Evolutionary conservation across 2,797 vertebrate genomes (phyloP).

Genomic region (Brachymystax lenok): DNA sequence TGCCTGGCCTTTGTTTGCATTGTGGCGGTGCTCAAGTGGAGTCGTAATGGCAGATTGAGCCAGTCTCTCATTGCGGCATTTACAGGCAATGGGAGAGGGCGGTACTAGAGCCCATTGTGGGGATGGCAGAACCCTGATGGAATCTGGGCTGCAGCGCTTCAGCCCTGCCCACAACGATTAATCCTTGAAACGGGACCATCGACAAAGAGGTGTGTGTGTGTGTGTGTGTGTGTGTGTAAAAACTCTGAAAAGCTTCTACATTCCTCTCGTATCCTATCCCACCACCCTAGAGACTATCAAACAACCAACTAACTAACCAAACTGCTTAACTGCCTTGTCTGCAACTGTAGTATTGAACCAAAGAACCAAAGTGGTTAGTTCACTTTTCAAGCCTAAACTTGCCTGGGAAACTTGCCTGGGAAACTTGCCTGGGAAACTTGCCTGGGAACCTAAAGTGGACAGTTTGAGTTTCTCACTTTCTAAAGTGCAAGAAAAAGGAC

Average conservation of each 20-base stretch:
- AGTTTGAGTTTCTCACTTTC: not conserved
- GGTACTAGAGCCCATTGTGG: slow-evolving; percentile 40
- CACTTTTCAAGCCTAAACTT: not conserved
- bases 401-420: not conserved
- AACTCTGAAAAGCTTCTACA: slow-evolving; percentile 11
- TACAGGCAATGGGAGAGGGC: slow-evolving; percentile 45
- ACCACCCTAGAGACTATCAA: slow-evolving; percentile 5
- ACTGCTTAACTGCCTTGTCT: slow-evolving; percentile 14
- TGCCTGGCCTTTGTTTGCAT: slow-evolving; percentile 60
- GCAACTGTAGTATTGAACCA: slow-evolving; percentile 5
- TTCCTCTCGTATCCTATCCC: not conserved
- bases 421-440: not conserved
- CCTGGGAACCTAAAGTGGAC: not conserved
- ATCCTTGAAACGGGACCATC: slow-evolving; percentile 44
- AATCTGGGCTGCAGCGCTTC: slow-evolving; percentile 35
- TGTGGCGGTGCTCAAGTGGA: slow-evolving; percentile 47
- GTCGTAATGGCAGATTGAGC: slow-evolving; percentile 54
- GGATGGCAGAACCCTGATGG: slow-evolving; percentile 29
- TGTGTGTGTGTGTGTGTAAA: not conserved
- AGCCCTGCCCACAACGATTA: slow-evolving; percentile 44
- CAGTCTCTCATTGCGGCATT: slow-evolving; percentile 58
- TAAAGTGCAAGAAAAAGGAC: not conserved
- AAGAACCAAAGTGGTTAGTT: slow-evolving; percentile 14
- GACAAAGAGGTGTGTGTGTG: slow-evolving; percentile 22
- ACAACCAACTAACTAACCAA: slow-evolving; percentile 26